Evolutionary conservation across 2,113 vertebrate species (phyloP), one percentile per base, ranked within the genome.

Genomic region (Lophura nycthemera): DNA sequence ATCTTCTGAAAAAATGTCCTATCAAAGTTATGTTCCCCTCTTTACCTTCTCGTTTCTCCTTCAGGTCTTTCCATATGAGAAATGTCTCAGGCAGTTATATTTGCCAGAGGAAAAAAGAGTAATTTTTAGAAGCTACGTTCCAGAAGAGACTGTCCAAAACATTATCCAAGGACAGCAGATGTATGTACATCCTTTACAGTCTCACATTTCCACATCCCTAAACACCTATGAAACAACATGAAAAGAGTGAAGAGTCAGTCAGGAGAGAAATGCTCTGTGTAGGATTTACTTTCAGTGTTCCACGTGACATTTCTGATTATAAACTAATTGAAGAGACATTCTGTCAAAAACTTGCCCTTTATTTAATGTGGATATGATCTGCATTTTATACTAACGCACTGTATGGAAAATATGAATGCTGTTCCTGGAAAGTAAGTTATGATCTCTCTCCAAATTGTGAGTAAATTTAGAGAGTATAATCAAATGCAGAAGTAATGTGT

Each of bases 391-490:
- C 40, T 75, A 79, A 82, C 2, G 32, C 10, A 30, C 85, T 89
- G 82, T 56, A 88, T 92, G 95, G 96, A 98, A 97, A 97, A 93
- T 92, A 69, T 86, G 89, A 97, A 81, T 42, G 40, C 30, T 96
- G 70, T 91, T 95, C 90, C 92, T 96, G 77, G 88, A 97, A 96
- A 97, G 90, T 80, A 72, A 97, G 76, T 91, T 94, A 87, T 17
- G 79, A 75, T 61, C n/a, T 92, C 88, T 97, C 96, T 94, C 89
- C 83, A 91, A 71, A 83, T 87, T 95, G 92, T 91, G 10, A 86
- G 59, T 95, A 97, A 96, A 96, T 97, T 96, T 97, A 94, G 78
- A 93, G 96, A 95, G 75, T 15, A 87, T 94, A 97, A 97, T 97
- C 94, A 97, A 96, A 96, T 90, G 89, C 97, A 97, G 96, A 97